Evolutionary conservation across 2,888 invertebrate genomes (phyloP).

Genomic region (Rhopalosiphum nymphaeae): DNA sequence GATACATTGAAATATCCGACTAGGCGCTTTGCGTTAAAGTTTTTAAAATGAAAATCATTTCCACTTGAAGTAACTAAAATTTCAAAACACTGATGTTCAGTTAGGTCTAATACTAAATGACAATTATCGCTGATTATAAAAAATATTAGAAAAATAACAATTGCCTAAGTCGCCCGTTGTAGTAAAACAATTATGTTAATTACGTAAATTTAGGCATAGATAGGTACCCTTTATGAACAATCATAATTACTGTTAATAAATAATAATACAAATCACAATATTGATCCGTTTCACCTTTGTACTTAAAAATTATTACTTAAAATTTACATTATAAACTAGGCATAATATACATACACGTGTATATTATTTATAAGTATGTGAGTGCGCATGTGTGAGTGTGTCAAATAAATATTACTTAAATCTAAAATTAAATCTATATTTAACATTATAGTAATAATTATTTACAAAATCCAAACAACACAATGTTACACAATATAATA

Average conservation of each 20-base stretch:
- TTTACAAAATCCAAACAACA: constrained; percentile 56
- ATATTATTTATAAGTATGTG: background rate
- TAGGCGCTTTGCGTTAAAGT: background rate
- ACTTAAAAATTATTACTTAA: constrained; percentile 4
- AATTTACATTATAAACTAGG: constrained; percentile 8
- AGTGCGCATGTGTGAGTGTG: background rate
- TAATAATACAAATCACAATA: background rate
- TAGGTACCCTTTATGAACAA: constrained; percentile 3
- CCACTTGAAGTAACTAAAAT: background rate
- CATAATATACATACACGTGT: background rate
- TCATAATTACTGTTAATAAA: background rate
- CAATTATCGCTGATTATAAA: background rate
- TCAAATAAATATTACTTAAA: constrained; percentile 10
- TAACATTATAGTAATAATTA: constrained; percentile 49
- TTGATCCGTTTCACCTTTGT: background rate
- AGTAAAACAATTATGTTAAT: constrained; percentile 2
- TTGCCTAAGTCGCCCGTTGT: constrained; percentile 25
- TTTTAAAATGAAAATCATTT: background rate
- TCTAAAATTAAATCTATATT: background rate
- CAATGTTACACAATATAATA: constrained; percentile 21
- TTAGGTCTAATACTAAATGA: background rate
- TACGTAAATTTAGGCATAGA: background rate
- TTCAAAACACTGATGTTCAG: background rate
- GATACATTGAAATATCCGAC: background rate
- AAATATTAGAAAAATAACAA: constrained; percentile 29